Evolutionary conservation across 2,113 vertebrate genomes (phyloP).

Genomic region (Pionites leucogaster): DNA sequence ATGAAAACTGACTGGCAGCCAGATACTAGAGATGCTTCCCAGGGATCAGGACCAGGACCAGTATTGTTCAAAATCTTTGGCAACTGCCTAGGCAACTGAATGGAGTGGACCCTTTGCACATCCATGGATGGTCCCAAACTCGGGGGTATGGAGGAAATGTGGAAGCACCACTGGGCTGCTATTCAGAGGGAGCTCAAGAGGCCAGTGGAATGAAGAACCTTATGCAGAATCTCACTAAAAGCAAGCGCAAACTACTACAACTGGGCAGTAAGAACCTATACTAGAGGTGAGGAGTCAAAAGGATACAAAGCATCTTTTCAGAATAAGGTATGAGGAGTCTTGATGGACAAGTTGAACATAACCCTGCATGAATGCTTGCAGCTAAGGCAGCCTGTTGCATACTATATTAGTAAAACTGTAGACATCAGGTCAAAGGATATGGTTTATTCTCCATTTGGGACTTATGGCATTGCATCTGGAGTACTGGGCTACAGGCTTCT

Average conservation of each 20-base stretch:
- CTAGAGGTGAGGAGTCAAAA: background rate
- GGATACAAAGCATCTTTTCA: background rate
- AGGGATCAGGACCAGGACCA: background rate
- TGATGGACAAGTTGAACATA: background rate
- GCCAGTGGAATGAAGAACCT: background rate
- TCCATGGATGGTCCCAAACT: background rate
- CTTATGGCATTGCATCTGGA: background rate
- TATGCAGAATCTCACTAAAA: background rate
- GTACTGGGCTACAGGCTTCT: background rate
- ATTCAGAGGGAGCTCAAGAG: background rate
- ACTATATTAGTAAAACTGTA: background rate
- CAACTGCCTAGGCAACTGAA: background rate
- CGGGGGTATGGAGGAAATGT: fast-evolving
- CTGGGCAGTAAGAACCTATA: background rate
- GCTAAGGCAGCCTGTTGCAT: background rate
- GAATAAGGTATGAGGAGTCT: background rate
- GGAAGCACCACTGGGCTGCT: background rate
- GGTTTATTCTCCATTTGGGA: background rate
- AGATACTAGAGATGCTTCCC: background rate
- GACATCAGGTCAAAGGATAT: background rate
- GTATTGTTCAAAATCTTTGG: background rate
- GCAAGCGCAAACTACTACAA: background rate
- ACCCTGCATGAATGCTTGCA: background rate
- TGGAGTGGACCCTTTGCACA: fast-evolving
- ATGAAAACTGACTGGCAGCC: background rate